Conservation (phyloP, 2,888 invertebrate genomes). For the Cryptocheilus praepositus region DNA sequence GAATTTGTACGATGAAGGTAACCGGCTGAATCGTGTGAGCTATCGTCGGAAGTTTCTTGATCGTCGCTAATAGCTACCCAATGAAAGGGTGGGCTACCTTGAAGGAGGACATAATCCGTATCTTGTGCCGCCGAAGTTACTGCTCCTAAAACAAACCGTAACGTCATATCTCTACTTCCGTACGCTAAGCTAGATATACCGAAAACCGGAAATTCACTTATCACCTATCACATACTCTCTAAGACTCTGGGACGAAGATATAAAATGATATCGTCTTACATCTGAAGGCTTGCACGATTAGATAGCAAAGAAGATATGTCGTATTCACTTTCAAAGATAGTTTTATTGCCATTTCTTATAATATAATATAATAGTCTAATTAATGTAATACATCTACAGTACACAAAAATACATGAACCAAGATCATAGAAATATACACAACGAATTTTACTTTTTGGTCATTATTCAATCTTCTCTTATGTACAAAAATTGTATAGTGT, state of each 20-base stretch:
- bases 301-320: conserved; percentile 47
- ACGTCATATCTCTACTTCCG: conserved; percentile 11
- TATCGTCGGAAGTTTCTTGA: conserved; percentile 72
- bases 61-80: conserved; percentile 77
- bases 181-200: no score
- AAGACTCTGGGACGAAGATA: background rate
- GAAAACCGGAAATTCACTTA: no score
- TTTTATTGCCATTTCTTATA: conserved; percentile 66
- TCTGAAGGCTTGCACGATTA: conserved; percentile 33
- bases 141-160: conserved; percentile 47
- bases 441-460: conserved; percentile 24
- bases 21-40: conserved; percentile 70
- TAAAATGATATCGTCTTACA: conserved; percentile 3
- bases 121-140: conserved; percentile 69
- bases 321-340: conserved; percentile 54
- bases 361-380: conserved; percentile 54
- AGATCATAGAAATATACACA: conserved; percentile 39
- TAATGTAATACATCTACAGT: conserved; percentile 33
- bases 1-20: conserved; percentile 67
- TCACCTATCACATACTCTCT: no score
- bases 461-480: conserved; percentile 12
- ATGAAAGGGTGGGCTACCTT: conserved; percentile 76
- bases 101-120: conserved; percentile 77
- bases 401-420: conserved; percentile 40
- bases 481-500: conserved; percentile 20